These are phyloP conservation scores for Urocyon cinereoargenteus DNA, from an alignment of 2,797 vertebrate genomes.

Conservation along the genomic window DNA sequence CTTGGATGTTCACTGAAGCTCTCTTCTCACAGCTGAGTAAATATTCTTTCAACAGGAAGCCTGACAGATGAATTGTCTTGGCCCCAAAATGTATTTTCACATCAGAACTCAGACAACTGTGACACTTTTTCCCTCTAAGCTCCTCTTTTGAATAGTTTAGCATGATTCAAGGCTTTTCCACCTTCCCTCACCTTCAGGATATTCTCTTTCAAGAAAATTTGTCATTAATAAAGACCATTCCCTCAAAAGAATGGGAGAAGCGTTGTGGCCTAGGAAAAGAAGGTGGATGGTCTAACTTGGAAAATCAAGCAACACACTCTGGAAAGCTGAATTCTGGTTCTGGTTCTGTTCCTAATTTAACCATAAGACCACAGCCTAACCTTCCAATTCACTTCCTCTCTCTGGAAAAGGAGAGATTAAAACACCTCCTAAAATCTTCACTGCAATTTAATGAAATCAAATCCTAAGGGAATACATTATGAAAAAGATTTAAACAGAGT, in stretches of 20 bases:
- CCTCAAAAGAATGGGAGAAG: background rate
- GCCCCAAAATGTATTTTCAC: slow-evolving; percentile 59
- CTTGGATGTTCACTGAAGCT: slow-evolving; percentile 67
- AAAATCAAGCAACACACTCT: background rate
- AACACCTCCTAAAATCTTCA: slow-evolving; percentile 22
- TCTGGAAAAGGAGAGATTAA: background rate
- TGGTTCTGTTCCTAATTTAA: background rate
- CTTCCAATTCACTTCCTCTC: background rate
- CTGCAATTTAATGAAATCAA: slow-evolving; percentile 6
- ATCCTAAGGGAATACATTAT: background rate
- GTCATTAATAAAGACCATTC: background rate
- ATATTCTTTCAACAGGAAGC: slow-evolving; percentile 63
- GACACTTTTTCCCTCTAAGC: slow-evolving; percentile 43
- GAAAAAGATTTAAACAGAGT: slow-evolving; percentile 51
- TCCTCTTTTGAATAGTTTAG: slow-evolving; percentile 62
- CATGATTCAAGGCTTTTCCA: background rate
- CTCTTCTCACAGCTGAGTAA: slow-evolving; percentile 75
- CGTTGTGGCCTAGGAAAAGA: background rate
- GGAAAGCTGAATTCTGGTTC: background rate
- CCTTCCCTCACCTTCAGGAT: background rate
- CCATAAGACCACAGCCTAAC: background rate
- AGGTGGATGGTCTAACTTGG: background rate
- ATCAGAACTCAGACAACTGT: slow-evolving; percentile 70
- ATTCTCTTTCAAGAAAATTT: slow-evolving; percentile 18
- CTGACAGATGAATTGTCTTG: slow-evolving; percentile 72